Evolutionary conservation across 2,888 invertebrate species (phyloP), one percentile per base, ranked within the genome.

Genomic region (Subacronicta megacephala): DNA sequence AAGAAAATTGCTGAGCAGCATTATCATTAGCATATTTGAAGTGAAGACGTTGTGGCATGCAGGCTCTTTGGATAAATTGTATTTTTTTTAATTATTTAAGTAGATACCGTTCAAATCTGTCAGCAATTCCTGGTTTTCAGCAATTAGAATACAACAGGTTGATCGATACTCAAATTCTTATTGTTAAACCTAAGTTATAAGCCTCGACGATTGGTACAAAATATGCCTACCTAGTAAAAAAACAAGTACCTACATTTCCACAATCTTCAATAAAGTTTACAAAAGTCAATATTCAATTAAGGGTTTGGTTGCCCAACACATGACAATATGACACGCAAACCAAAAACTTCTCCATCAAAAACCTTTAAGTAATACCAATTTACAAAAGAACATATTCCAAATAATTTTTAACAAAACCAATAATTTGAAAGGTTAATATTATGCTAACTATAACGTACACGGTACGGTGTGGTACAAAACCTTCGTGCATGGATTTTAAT

Each of bases 401-500:
- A 74, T 74, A 78, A 78, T 85, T 84, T 85, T 84, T 74, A 75
- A 72, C 83, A 77, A 67, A 82, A 62, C 83, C 83, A 83, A 85
- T 84, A 83, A 85, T 85, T 86, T 83, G 77, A 84, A 84, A 87
- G 84, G 83, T 80, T 89, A 90, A 91, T 90, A 90, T 88, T 90
- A 91, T 90, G 90, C 88, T 85, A 87, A 89, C 84, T 77, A 91
- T 90, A 87, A 84, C 78, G 90, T 90, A 82, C 90, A 80, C 63
- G 91, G 93, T 72, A 93, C 93, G 84, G 91, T 88, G 75, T 90
- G 93, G 93, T 88, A 93, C 93, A 79, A 77, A 67, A 64, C 75
- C 78, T 93, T 93, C 93, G 93, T 93, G 93, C 93, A 93, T 93
- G 87, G 89, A 87, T 93, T 93, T 93, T 93, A 93, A 93, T 93